Conservation (phyloP, 1,140 invertebrate species). For the Homalodisca vitripennis region DNA sequence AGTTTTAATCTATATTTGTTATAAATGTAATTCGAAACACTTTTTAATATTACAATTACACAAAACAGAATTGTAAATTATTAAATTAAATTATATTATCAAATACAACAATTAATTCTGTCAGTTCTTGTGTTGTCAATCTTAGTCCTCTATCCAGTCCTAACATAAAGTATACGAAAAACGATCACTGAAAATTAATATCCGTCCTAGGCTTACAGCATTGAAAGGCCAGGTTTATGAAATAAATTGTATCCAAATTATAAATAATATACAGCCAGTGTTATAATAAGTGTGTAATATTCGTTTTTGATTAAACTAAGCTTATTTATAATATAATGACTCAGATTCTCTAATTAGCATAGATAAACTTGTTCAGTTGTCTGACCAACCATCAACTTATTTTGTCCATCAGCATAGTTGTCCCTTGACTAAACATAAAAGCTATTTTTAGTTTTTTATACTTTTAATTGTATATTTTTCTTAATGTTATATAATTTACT, state of each 20-base stretch:
- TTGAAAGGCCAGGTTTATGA: not conserved
- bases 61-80: not conserved
- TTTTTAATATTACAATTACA: constrained; percentile 6
- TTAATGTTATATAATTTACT: not conserved
- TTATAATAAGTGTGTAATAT: constrained; percentile 4
- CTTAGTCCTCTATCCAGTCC: not conserved
- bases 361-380: too few species aligned
- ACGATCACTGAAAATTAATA: not conserved
- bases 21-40: constrained; percentile 18
- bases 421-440: not conserved
- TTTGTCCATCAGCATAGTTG: not conserved
- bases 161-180: not conserved
- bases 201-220: not conserved
- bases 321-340: not conserved
- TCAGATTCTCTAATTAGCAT: too few species aligned
- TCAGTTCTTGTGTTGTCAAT: not conserved
- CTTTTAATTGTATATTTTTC: not conserved
- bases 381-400: constrained; percentile 11
- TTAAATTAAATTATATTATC: constrained; percentile 1
- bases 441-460: not conserved
- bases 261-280: not conserved
- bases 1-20: constrained; percentile 25
- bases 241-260: too few species aligned
- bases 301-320: not conserved
- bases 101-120: constrained; percentile 9